phyloP scores from a whole-genome alignment of 1,140 invertebrate species.

The Rhopalosiphum maidis region DNA sequence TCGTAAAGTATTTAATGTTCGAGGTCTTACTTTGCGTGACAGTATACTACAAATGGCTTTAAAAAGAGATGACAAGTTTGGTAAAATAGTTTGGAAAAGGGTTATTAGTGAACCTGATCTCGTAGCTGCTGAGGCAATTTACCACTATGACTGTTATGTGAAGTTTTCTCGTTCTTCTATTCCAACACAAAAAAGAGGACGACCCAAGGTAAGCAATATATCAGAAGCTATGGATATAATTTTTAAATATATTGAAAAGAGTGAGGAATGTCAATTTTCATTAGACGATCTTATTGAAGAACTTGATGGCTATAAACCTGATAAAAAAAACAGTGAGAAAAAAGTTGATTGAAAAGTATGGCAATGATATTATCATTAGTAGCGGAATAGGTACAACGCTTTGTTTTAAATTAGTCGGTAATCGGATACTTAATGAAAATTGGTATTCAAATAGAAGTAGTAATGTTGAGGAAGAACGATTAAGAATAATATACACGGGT shows the following conservation, averaged over 20 bases:
- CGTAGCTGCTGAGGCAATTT: not conserved
- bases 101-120: not conserved
- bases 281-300: not conserved
- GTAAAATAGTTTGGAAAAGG: not conserved
- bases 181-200: slow-evolving; percentile 47
- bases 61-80: not conserved
- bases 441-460: slow-evolving; percentile 24
- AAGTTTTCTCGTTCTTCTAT: slow-evolving; percentile 9
- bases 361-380: not conserved
- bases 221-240: slow-evolving; percentile 10
- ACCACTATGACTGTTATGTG: slow-evolving; percentile 33
- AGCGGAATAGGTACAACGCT: not conserved
- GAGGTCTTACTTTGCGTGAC: not conserved
- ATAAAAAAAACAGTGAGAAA: not conserved
- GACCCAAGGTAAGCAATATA: slow-evolving; percentile 9
- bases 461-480: not conserved
- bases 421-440: slow-evolving; percentile 37
- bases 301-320: not conserved
- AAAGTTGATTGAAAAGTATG: not conserved
- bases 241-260: slow-evolving; percentile 1
- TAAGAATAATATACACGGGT: slow-evolving; percentile 30
- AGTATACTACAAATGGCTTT: not conserved
- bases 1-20: not conserved
- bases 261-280: slow-evolving; percentile 24
- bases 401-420: slow-evolving; percentile 29